phyloP scores from a whole-genome alignment of 1,140 invertebrate genomes.

The Trichonephila clavata region DNA sequence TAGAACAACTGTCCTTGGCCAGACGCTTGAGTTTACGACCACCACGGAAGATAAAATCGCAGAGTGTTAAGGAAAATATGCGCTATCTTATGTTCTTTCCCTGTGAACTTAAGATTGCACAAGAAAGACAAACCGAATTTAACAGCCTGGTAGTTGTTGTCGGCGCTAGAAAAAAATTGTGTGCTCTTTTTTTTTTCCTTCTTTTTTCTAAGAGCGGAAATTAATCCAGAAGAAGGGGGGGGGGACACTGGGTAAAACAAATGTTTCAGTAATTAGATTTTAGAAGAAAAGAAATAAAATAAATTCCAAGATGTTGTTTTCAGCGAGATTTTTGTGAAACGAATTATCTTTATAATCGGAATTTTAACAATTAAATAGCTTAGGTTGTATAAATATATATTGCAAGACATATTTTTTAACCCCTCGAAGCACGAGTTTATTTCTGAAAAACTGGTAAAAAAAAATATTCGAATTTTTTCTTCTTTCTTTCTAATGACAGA shows the following conservation, averaged over 20 bases:
- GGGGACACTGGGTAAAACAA: background rate
- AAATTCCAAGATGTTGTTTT: background rate
- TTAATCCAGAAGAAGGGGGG: background rate
- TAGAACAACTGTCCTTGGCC: background rate
- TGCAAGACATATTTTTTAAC: background rate
- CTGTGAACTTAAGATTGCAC: background rate
- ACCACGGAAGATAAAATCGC: constrained; percentile 14
- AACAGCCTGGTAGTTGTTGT: background rate
- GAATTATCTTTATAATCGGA: background rate
- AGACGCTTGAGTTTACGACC: constrained; percentile 37
- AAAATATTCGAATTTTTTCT: too few relatives aligned
- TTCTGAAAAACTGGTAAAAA: too few relatives aligned
- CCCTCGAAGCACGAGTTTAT: too few relatives aligned
- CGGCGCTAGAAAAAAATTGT: background rate
- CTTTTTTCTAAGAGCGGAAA: background rate
- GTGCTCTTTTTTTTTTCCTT: background rate
- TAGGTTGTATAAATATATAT: background rate
- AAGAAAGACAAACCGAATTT: constrained; percentile 5
- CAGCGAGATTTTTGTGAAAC: background rate
- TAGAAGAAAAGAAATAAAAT: background rate
- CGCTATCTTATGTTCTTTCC: constrained; percentile 5
- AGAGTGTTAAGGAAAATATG: constrained; percentile 31
- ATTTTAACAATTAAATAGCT: background rate
- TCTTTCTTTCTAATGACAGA: too few relatives aligned
- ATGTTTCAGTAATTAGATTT: background rate